Evolutionary conservation across 2,113 vertebrate species (phyloP).

Genomic region (Rhea americana): DNA sequence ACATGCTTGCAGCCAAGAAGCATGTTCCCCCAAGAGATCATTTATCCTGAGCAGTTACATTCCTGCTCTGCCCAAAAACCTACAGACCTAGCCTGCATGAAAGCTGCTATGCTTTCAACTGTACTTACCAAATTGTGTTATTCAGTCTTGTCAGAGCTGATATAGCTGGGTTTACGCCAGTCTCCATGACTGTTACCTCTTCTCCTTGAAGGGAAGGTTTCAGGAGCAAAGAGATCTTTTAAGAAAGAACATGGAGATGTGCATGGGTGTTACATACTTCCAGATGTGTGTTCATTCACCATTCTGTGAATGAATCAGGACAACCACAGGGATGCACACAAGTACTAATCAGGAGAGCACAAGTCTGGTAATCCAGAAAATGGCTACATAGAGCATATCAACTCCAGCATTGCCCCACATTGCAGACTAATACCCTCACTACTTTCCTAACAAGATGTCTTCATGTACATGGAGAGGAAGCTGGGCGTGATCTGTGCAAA

Average conservation of each 20-base stretch:
- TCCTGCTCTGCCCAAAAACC: background rate
- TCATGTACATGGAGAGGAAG: background rate
- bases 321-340: background rate
- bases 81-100: background rate
- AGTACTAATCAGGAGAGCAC: background rate
- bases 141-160: background rate
- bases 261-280: background rate
- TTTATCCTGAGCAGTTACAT: background rate
- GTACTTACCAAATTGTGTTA: constrained; percentile 20
- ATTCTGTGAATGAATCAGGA: background rate
- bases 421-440: background rate
- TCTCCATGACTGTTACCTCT: background rate
- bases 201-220: constrained; percentile 6
- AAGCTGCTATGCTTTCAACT: background rate
- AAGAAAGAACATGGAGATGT: background rate
- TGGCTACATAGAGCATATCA: accelerated
- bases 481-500: background rate
- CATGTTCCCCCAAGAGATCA: background rate
- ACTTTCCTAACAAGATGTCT: background rate
- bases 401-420: background rate
- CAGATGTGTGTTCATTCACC: accelerated
- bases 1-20: accelerated
- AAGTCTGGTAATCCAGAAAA: background rate
- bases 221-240: background rate
- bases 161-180: background rate